A percentile compares a stretch with the other conserved stretches of the same genome.
phyloP scores from a whole-genome alignment of 64 coral and sea anemone genomes.

The Astreopora myriophthalma region DNA sequence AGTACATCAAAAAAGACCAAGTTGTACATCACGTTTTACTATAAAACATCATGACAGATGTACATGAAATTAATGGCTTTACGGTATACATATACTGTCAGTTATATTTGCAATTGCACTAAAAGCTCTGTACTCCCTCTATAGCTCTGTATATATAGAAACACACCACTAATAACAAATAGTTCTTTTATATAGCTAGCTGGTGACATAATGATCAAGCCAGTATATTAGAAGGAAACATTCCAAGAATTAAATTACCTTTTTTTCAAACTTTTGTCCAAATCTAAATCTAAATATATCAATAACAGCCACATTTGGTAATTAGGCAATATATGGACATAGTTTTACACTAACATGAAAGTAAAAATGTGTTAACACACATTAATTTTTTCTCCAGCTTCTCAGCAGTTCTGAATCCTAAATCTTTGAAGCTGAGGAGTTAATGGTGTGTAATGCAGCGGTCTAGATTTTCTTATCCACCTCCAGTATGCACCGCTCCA shows the following conservation, averaged over 20 bases:
- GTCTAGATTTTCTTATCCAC: no score
- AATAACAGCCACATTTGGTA: background rate
- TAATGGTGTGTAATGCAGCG: background rate
- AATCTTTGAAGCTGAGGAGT: background rate
- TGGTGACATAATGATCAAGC: conserved; percentile 6
- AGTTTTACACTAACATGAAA: conserved; percentile 10
- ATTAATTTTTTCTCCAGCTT: conserved; percentile 1
- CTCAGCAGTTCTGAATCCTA: background rate
- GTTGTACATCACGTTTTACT: background rate
- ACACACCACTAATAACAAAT: conserved; percentile 5
- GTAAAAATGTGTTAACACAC: background rate
- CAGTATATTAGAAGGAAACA: conserved; percentile 15
- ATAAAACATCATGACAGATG: background rate
- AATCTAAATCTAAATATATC: background rate
- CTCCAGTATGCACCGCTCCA: no score
- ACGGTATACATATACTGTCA: background rate
- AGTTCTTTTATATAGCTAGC: conserved; percentile 8
- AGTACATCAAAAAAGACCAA: conserved; percentile 8
- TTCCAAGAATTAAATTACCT: background rate
- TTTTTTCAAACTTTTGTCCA: conserved; percentile 6
- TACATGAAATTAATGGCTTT: background rate
- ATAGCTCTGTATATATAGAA: background rate
- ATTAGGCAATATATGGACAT: conserved; percentile 1
- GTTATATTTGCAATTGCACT: background rate
- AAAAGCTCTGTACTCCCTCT: background rate